phyloP scores from a whole-genome alignment of 2,113 vertebrate genomes.

The Numida meleagris region DNA sequence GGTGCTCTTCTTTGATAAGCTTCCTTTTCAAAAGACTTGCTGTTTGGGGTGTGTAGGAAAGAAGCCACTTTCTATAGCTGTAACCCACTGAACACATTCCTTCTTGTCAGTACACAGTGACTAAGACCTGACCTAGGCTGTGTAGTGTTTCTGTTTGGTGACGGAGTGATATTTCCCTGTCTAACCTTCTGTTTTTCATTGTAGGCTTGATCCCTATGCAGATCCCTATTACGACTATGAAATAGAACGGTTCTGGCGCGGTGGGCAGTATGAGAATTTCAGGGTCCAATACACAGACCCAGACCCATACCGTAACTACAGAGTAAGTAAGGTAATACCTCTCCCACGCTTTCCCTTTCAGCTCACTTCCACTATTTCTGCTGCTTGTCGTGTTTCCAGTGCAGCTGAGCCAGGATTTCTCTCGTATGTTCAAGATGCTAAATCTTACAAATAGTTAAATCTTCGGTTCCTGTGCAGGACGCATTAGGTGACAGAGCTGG shows the following conservation, averaged over 20 bases:
- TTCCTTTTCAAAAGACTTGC: neutral
- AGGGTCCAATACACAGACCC: constrained; percentile 96
- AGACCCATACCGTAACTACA: constrained; percentile 89
- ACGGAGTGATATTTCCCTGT: neutral
- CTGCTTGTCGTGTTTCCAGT: neutral
- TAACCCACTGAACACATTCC: rapidly evolving
- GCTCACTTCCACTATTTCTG: neutral
- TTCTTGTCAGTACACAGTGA: neutral
- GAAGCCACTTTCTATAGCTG: neutral
- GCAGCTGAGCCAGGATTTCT: neutral
- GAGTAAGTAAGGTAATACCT: constrained; percentile 79
- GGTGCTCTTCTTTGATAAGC: constrained; percentile 45
- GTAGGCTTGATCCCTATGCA: constrained; percentile 87
- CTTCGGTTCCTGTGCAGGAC: neutral
- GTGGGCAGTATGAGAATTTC: constrained; percentile 98
- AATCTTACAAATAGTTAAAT: neutral
- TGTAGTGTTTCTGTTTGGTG: rapidly evolving
- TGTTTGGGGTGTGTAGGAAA: neutral
- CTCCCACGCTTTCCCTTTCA: neutral
- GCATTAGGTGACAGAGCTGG: neutral
- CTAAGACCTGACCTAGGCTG: neutral
- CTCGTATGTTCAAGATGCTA: neutral
- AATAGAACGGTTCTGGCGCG: constrained; percentile 94
- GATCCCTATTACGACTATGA: constrained; percentile 97
- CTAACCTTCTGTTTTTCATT: constrained; percentile 32